Percentiles rank a stretch among this genome's conserved stretches.
Conservation (phyloP, 2,113 vertebrate species). For the Taurulus bubalis region DNA sequence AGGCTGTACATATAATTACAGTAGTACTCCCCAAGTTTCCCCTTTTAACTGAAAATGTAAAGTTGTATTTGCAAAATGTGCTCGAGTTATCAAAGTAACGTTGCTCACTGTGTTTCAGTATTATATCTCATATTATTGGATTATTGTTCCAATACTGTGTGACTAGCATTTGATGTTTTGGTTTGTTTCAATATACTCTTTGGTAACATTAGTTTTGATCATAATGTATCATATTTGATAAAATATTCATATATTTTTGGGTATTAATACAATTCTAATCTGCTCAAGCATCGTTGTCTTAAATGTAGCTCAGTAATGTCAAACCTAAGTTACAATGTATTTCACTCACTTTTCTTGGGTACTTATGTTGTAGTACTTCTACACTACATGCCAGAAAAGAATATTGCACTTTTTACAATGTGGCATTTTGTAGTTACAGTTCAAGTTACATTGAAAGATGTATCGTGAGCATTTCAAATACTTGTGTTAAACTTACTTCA, state of each 20-base stretch:
- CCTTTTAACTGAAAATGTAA: no score
- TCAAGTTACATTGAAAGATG: not conserved
- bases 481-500: no score
- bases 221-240: not conserved
- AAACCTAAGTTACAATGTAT: not conserved
- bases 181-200: not conserved
- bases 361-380: not conserved
- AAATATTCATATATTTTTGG: not conserved
- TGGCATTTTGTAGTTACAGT: not conserved
- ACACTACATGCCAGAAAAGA: not conserved
- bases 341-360: not conserved
- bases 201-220: not conserved
- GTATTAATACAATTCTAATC: not conserved
- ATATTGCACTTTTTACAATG: not conserved
- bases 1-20: no score
- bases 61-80: no score
- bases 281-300: not conserved
- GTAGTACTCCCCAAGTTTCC: no score
- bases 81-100: no score
- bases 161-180: not conserved
- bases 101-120: no score
- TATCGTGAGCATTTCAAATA: not conserved
- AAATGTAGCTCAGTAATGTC: not conserved
- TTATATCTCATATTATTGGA: no score
- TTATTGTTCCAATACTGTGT: no score